Conservation (phyloP, 2,888 invertebrate species). For the Drosophila bunnanda region DNA sequence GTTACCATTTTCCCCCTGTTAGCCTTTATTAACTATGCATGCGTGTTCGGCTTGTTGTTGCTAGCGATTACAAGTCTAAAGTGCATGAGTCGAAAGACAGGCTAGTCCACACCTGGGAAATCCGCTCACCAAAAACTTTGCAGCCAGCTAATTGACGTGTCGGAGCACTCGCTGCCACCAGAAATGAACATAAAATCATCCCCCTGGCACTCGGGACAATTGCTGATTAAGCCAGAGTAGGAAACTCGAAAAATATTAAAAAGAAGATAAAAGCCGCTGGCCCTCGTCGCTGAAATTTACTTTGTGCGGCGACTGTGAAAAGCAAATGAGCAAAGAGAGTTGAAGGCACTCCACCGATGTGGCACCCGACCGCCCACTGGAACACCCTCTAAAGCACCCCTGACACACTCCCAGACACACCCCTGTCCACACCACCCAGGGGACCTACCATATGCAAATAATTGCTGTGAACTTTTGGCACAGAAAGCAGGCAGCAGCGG, state of each 20-base stretch:
- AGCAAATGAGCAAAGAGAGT: conserved; percentile 55
- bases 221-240: conserved; percentile 32
- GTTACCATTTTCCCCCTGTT: conserved; percentile 19
- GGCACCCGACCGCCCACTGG: conserved; percentile 1
- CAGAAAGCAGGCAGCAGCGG: conserved; percentile 43
- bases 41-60: conserved; percentile 55
- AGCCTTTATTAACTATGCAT: conserved; percentile 65
- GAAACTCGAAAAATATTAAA: conserved; percentile 27
- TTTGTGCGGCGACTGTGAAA: conserved; percentile 59
- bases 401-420: conserved; percentile 4
- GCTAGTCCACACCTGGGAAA: conserved; percentile 44
- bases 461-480: conserved; percentile 59
- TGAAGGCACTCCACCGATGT: conserved; percentile 17
- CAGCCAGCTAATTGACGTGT: conserved; percentile 44
- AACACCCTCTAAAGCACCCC: not conserved
- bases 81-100: conserved; percentile 51
- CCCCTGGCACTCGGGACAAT: conserved; percentile 39
- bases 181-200: not conserved
- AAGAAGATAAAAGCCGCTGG: conserved; percentile 49
- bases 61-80: conserved; percentile 47
- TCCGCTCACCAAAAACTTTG: conserved; percentile 32
- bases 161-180: conserved; percentile 5
- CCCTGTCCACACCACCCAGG: conserved; percentile 35
- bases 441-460: conserved; percentile 57
- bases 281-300: conserved; percentile 48